These are phyloP conservation scores for Florisuga fusca DNA, from an alignment of 2,797 vertebrate species.

Conservation along the genomic window DNA sequence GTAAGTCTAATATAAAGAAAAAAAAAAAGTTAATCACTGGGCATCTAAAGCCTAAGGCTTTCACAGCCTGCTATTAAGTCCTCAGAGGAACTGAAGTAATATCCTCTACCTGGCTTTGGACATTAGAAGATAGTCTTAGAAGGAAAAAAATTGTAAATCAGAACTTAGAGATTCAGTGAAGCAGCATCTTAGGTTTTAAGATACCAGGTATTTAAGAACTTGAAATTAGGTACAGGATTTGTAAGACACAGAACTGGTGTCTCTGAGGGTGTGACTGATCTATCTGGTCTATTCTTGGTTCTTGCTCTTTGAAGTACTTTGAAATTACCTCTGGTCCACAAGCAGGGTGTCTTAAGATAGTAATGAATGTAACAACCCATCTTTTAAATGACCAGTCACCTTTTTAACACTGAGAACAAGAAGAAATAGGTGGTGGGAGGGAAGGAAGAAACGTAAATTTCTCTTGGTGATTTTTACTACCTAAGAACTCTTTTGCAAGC, in stretches of 20 bases:
- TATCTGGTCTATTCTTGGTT: background rate
- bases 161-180: background rate
- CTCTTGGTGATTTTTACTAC: conserved; percentile 7
- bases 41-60: background rate
- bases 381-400: background rate
- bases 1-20: accelerated
- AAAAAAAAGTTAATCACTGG: background rate
- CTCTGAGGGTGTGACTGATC: background rate
- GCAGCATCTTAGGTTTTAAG: background rate
- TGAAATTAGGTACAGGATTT: background rate
- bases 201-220: background rate
- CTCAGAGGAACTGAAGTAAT: background rate
- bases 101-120: background rate
- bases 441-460: background rate
- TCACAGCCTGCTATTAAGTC: background rate
- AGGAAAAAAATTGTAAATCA: background rate
- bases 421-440: background rate
- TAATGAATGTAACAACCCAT: background rate
- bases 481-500: background rate
- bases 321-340: background rate
- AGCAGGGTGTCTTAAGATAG: background rate
- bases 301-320: background rate
- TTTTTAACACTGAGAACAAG: background rate
- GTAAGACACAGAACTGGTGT: background rate
- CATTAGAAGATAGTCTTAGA: background rate